Percentiles rank a stretch among this genome's conserved stretches.
Conservation (phyloP, 2,113 vertebrate species). For the Martes martes region DNA sequence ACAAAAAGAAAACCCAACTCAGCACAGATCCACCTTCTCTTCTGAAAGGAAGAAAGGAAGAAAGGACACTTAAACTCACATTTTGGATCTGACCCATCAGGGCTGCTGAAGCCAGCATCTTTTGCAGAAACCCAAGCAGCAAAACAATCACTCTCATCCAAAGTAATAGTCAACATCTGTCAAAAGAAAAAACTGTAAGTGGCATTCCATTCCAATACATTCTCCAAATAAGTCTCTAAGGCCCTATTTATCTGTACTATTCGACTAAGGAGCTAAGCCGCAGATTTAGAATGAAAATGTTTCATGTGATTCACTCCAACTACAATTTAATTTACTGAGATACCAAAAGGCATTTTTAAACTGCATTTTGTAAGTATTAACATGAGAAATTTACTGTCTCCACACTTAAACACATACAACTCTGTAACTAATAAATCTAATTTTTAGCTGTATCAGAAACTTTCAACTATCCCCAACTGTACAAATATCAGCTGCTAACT, state of each 20-base stretch:
- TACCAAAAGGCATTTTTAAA: not conserved
- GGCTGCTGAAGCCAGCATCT: conserved; percentile 96
- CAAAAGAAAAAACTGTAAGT: not conserved
- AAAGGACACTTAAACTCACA: conserved; percentile 81
- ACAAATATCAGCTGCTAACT: conserved; percentile 68
- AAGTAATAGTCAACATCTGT: conserved; percentile 98
- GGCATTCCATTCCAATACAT: not conserved
- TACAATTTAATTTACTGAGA: not conserved
- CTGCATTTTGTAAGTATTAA: not conserved
- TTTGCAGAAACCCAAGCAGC: conserved; percentile 99
- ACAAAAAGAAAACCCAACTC: not conserved
- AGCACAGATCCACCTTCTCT: not conserved
- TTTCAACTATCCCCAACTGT: not conserved
- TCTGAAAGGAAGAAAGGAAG: not conserved
- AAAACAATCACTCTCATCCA: conserved; percentile 99
- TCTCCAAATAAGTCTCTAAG: not conserved
- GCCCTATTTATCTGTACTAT: not conserved
- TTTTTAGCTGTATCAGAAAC: not conserved
- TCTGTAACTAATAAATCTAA: not conserved
- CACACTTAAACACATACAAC: not conserved
- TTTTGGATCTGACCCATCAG: conserved; percentile 98
- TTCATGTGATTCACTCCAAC: not conserved
- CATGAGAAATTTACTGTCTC: not conserved
- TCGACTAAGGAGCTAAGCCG: not conserved
- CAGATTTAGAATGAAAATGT: not conserved